Conservation (phyloP, 2,797 vertebrate species). For the Menidia menidia region DNA sequence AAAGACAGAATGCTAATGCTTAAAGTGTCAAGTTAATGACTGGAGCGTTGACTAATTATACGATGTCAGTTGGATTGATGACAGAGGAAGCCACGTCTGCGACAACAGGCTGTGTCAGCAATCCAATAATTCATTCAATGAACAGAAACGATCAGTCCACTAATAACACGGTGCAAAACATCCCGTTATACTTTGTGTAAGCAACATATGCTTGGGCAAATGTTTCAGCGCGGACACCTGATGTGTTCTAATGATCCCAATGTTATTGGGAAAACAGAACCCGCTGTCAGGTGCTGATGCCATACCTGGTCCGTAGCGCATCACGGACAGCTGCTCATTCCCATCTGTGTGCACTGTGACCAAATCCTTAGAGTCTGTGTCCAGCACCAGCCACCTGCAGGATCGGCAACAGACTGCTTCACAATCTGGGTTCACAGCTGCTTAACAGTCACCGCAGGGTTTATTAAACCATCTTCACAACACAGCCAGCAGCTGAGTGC, state of each 20-base stretch:
- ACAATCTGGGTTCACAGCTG: not conserved
- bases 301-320: conserved; percentile 93
- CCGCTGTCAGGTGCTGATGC: not conserved
- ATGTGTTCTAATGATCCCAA: not conserved
- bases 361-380: conserved; percentile 96
- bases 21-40: not conserved
- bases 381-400: conserved; percentile 97
- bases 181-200: not conserved
- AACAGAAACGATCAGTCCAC: not conserved
- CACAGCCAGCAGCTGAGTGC: not conserved
- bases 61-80: not conserved
- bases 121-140: not conserved
- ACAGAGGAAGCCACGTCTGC: not conserved
- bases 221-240: not conserved
- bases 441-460: too few species aligned
- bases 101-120: not conserved
- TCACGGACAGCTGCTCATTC: conserved; percentile 95
- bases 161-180: not conserved
- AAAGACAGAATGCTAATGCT: not conserved
- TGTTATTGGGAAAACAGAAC: not conserved
- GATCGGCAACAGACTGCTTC: conserved; percentile 22
- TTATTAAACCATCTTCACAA: not conserved
- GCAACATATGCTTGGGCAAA: not conserved
- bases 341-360: conserved; percentile 98
- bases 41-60: not conserved